Percentiles rank a stretch among this genome's conserved stretches.
Conservation (phyloP, 1,140 invertebrate species). For the Drosophila triauraria region DNA sequence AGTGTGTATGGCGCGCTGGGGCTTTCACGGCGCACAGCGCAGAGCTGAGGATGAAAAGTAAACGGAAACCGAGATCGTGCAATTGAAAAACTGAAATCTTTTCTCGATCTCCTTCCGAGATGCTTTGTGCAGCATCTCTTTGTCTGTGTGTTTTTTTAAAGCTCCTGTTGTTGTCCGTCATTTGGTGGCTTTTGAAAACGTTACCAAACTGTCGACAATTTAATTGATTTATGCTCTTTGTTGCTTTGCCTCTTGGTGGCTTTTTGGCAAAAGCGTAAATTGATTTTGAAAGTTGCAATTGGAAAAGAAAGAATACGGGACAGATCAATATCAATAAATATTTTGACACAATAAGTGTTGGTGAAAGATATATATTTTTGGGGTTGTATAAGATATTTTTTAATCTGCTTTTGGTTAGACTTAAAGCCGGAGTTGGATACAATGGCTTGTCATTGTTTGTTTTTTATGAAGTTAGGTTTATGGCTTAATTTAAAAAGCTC, state of each 20-base stretch:
- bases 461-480: neutral
- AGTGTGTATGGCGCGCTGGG: constrained; percentile 1
- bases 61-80: constrained; percentile 73
- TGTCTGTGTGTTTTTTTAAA: constrained; percentile 26
- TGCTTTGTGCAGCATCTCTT: constrained; percentile 28
- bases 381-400: neutral
- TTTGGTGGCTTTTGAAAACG: constrained; percentile 38
- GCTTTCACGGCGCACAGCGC: constrained; percentile 9
- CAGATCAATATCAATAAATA: constrained; percentile 20
- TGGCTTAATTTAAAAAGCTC: neutral
- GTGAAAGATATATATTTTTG: neutral
- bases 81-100: constrained; percentile 61
- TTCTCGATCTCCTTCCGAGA: constrained; percentile 23
- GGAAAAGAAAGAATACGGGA: constrained; percentile 15
- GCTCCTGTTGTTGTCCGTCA: constrained; percentile 5
- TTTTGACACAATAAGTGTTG: constrained; percentile 6
- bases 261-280: constrained; percentile 42
- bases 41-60: constrained; percentile 43
- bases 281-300: constrained; percentile 40
- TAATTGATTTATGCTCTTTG: constrained; percentile 72
- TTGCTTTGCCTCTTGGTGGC: constrained; percentile 20
- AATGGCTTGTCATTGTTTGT: too few species aligned
- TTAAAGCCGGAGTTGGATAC: neutral
- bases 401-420: neutral
- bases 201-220: constrained; percentile 74